phyloP scores from a whole-genome alignment of 2,113 vertebrate species.

The Saimiri boliviensis region DNA sequence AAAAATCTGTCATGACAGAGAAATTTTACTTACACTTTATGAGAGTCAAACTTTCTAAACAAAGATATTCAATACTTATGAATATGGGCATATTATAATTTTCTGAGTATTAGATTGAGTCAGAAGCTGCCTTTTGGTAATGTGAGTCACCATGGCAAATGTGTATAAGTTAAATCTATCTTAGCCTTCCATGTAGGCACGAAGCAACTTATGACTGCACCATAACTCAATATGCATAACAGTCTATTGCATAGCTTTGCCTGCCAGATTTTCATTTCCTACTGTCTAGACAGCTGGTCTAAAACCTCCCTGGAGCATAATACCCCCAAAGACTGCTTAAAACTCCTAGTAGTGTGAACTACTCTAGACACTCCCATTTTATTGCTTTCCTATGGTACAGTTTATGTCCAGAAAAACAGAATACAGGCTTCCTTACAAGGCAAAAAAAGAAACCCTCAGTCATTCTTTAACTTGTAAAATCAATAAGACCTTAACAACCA shows the following conservation, averaged over 20 bases:
- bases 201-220: not conserved
- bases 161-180: not conserved
- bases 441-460: not conserved
- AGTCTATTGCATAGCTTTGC: not conserved
- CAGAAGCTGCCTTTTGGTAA: not conserved
- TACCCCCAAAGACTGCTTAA: constrained; percentile 29
- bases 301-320: not conserved
- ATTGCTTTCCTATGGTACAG: not conserved
- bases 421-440: not conserved
- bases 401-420: constrained; percentile 29
- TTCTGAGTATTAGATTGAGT: not conserved
- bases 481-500: constrained; percentile 34
- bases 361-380: not conserved
- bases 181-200: not conserved
- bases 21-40: not conserved
- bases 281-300: constrained; percentile 70
- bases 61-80: not conserved
- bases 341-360: not conserved
- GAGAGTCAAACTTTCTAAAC: not conserved
- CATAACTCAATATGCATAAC: constrained; percentile 16
- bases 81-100: not conserved
- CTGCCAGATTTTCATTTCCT: constrained; percentile 62
- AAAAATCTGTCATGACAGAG: not conserved
- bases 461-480: constrained; percentile 58
- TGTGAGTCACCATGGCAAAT: not conserved